These are phyloP conservation scores for Noctua comes DNA, from an alignment of 2,888 invertebrate genomes.

Conservation along the genomic window DNA sequence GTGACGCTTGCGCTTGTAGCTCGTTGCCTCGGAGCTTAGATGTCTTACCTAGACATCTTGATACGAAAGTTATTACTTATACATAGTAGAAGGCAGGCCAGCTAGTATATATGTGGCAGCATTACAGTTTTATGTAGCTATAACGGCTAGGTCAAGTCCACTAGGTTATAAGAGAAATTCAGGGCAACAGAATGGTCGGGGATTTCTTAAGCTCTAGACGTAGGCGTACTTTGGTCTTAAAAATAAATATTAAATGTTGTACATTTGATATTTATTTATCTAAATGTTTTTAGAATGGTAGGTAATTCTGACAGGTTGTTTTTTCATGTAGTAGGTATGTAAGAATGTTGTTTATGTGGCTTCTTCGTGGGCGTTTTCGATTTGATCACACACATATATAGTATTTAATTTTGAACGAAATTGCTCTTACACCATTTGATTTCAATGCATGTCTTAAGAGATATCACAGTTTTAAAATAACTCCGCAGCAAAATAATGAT, in stretches of 20 bases:
- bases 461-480: too few relatives aligned
- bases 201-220: slow-evolving; percentile 4
- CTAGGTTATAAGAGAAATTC: slow-evolving; percentile 4
- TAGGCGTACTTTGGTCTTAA: slow-evolving; percentile 2
- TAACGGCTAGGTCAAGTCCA: slow-evolving; percentile 27
- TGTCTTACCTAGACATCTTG: neutral
- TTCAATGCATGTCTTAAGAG: too few relatives aligned
- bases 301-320: neutral
- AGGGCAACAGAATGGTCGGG: neutral
- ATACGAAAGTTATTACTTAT: slow-evolving; percentile 33
- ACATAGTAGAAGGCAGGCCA: neutral
- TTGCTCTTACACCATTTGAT: too few relatives aligned
- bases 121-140: slow-evolving; percentile 40
- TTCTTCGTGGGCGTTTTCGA: neutral
- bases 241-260: slow-evolving; percentile 31
- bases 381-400: neutral
- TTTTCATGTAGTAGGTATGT: neutral
- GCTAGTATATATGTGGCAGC: neutral
- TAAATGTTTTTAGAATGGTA: slow-evolving; percentile 1
- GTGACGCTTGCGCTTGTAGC: neutral
- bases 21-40: neutral
- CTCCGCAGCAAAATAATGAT: too few relatives aligned
- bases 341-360: neutral
- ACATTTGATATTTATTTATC: neutral
- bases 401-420: too few relatives aligned